These are phyloP conservation scores for Brachyrhaphis roseni DNA, from an alignment of 2,797 vertebrate species.

Conservation along the genomic window DNA sequence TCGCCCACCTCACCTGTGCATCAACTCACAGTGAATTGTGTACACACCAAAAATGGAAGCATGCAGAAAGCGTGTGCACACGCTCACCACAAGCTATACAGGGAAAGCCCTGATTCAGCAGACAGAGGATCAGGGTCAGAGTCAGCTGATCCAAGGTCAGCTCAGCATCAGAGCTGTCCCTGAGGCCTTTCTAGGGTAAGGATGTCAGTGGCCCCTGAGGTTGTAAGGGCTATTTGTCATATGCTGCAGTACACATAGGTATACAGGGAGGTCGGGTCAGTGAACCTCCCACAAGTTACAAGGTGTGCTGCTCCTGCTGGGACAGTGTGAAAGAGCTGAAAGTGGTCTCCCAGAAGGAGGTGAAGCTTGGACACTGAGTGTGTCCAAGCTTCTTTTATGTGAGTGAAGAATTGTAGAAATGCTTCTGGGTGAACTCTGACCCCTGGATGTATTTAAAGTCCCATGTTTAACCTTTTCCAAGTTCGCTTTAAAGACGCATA, in stretches of 20 bases:
- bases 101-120: slow-evolving; percentile 76
- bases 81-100: slow-evolving; percentile 46
- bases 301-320: not conserved
- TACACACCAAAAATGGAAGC: slow-evolving; percentile 43
- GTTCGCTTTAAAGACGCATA: not conserved
- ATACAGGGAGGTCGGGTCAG: slow-evolving; percentile 13
- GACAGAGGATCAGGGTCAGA: slow-evolving; percentile 73
- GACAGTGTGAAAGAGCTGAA: slow-evolving; percentile 16
- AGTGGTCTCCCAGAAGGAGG: slow-evolving; percentile 9
- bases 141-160: slow-evolving; percentile 74
- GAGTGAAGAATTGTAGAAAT: slow-evolving; percentile 54
- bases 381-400: slow-evolving; percentile 23
- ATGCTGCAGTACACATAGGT: slow-evolving; percentile 28
- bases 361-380: slow-evolving; percentile 1
- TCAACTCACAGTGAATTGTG: slow-evolving; percentile 26
- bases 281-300: slow-evolving; percentile 1
- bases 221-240: slow-evolving; percentile 27
- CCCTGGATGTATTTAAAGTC: not conserved
- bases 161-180: slow-evolving; percentile 59
- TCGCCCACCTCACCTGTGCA: not conserved
- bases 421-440: slow-evolving; percentile 11
- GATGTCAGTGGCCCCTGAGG: slow-evolving; percentile 40
- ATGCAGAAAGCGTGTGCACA: slow-evolving; percentile 15
- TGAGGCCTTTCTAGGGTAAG: slow-evolving; percentile 30
- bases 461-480: not conserved